Base-by-base conservation (phyloP, 2,888 invertebrate genomes). In the Pristionchus entomophagus region DNA sequence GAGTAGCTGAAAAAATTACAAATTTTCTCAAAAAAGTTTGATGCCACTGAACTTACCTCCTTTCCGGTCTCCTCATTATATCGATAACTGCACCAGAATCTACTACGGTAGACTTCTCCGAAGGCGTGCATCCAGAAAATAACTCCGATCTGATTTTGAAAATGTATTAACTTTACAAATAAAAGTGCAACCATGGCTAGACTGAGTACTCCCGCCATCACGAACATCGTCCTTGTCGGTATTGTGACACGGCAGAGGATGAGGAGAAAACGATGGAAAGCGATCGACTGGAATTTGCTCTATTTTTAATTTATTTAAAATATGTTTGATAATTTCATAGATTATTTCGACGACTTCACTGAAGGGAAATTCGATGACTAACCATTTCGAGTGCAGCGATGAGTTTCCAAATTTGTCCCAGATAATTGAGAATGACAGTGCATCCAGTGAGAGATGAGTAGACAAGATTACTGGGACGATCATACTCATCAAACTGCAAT, bases 51-150 rank as follows among this genome's bases (percentile, higher is more conserved):
- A 73, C 41, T 8, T 2, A 73, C 73, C 41, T 73, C 73, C 41
- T 73, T 73, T 8, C 41, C 41, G 1, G 6, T 41, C 73, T 73
- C 73, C 26, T 73, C 41, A 73, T 41, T 73, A 26, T 41, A 73
- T 73, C 73, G 38, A 32, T 41, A 45, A 73, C 41, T 73, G 45
- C 73, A 73, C 73, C 73, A 73, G 73, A 73, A 73, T 73, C 73
- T 22, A 26, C 73, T 73, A 3, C n/a, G 73, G 45, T 41, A 73
- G n/a, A 73, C 41, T 14, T 73, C 41, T 17, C 73, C 73, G 41
- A 73, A 73, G n/a, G 26, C 5, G 12, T 73, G 73, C 73, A 73
- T 73, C 26, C 19, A 73, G 12, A 73, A 26, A 2, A 73, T 38
- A 0, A 26, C 22, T 1, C n/a, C 73, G 1, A 73, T 73, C 73